Conservation (phyloP, 1,140 invertebrate genomes). For the Drosophila punjabiensis region DNA sequence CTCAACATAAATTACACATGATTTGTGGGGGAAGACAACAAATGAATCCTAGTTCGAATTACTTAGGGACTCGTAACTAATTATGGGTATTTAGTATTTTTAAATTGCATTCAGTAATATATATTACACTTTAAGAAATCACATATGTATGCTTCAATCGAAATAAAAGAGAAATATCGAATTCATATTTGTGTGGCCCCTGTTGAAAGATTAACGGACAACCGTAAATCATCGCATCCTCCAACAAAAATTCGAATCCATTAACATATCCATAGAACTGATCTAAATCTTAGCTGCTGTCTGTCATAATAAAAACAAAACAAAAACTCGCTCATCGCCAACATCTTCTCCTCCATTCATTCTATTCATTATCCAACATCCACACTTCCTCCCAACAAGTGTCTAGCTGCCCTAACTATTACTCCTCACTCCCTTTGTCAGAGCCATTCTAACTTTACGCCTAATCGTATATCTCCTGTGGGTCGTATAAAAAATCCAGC, state of each 20-base stretch:
- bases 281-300: conserved; percentile 54
- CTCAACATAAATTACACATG: conserved; percentile 77
- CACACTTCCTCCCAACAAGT: neutral
- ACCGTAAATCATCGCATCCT: conserved; percentile 5
- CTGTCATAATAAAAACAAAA: conserved; percentile 59
- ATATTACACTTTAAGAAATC: conserved; percentile 63
- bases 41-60: conserved; percentile 52
- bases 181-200: conserved; percentile 32
- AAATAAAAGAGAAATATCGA: conserved; percentile 61
- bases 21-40: conserved; percentile 74
- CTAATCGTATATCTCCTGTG: conserved; percentile 71
- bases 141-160: conserved; percentile 59
- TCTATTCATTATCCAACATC: neutral
- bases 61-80: conserved; percentile 18
- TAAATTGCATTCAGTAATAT: conserved; percentile 30
- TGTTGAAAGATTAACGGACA: neutral
- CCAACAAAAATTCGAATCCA: conserved; percentile 54
- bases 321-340: conserved; percentile 60
- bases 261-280: conserved; percentile 30
- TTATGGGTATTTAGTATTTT: conserved; percentile 41
- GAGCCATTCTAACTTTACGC: conserved; percentile 53
- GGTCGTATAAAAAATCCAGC: conserved; percentile 26
- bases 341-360: conserved; percentile 15
- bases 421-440: conserved; percentile 20
- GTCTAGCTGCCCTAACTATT: conserved; percentile 43